phyloP scores from a whole-genome alignment of 2,888 invertebrate species.

The Trachelus stipa region DNA sequence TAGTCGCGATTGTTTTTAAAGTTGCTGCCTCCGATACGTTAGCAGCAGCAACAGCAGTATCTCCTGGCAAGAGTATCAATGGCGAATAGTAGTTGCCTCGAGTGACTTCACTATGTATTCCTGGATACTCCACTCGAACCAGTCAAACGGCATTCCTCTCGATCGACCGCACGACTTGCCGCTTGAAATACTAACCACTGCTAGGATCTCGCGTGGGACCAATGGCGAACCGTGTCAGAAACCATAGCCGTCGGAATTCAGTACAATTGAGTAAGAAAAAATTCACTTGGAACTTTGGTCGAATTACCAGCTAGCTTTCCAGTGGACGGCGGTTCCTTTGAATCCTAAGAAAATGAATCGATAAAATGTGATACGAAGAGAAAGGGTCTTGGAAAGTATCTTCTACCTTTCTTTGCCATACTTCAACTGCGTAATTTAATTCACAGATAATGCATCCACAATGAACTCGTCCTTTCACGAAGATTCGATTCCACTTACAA shows the following conservation, averaged over 20 bases:
- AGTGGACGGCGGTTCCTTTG: neutral
- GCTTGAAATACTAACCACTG: neutral
- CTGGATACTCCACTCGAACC: conserved; percentile 35
- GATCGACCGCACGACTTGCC: conserved; percentile 29
- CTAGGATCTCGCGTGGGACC: neutral
- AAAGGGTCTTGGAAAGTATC: neutral
- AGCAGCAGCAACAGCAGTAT: neutral
- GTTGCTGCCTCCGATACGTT: neutral
- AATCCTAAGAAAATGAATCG: neutral
- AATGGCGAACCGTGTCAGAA: neutral
- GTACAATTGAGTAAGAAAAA: too few relatives aligned
- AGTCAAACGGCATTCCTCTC: conserved; percentile 53
- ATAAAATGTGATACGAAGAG: neutral
- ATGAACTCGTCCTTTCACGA: neutral
- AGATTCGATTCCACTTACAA: too few relatives aligned
- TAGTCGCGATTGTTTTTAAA: neutral
- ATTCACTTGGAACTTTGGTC: too few relatives aligned
- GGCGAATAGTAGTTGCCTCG: neutral
- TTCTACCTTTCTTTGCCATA: too few relatives aligned
- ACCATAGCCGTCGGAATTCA: too few relatives aligned
- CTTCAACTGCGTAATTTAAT: too few relatives aligned
- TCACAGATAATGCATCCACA: neutral
- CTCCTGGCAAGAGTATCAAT: neutral
- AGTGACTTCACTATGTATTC: conserved; percentile 23
- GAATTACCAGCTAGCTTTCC: too few relatives aligned